Evolutionary conservation across 2,888 invertebrate genomes (phyloP).

Genomic region (Globia sparganii): DNA sequence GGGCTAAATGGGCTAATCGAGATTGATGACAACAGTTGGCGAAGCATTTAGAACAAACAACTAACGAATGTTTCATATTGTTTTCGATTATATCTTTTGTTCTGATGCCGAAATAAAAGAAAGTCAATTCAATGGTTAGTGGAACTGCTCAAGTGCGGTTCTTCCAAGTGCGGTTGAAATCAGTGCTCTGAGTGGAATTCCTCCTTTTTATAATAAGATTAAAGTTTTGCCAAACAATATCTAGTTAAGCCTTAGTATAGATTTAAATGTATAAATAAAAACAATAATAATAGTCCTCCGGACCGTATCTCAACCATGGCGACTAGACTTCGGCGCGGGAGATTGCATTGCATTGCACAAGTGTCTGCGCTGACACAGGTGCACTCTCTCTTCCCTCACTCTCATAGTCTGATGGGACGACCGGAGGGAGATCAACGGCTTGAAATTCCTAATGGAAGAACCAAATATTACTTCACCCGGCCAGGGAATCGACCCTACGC

Average conservation of each 20-base stretch:
- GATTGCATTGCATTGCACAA: neutral
- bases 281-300: too few relatives aligned
- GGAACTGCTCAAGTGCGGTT: too few relatives aligned
- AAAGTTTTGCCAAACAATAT: slow-evolving; percentile 7
- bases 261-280: too few relatives aligned
- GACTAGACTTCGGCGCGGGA: too few relatives aligned
- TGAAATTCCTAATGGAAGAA: too few relatives aligned
- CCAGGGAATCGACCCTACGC: too few relatives aligned
- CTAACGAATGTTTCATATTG: slow-evolving; percentile 12
- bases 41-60: slow-evolving; percentile 26
- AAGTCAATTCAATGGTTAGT: neutral
- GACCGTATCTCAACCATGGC: too few relatives aligned
- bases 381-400: neutral
- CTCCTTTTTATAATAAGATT: neutral
- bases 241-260: too few relatives aligned
- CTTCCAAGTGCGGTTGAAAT: too few relatives aligned
- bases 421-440: neutral
- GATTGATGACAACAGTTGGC: slow-evolving; percentile 44
- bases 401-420: neutral
- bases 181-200: too few relatives aligned
- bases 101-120: neutral
- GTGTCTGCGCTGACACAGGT: neutral
- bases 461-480: too few relatives aligned
- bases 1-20: slow-evolving; percentile 31
- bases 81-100: neutral